phyloP scores from a whole-genome alignment of 2,888 invertebrate genomes.

The Chaetoderma sp. region DNA sequence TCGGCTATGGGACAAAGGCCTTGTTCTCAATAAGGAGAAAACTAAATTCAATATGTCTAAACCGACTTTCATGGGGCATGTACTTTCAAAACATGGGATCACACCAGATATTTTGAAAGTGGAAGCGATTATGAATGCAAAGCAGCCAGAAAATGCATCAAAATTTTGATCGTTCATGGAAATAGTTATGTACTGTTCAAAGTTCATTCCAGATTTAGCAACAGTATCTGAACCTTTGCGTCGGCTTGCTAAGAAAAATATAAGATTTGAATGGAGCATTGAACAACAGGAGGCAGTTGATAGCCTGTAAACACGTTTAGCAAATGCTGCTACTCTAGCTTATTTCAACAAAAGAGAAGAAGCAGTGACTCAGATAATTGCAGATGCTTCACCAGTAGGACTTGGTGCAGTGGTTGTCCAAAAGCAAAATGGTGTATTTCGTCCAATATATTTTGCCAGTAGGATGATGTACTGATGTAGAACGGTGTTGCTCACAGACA shows the following conservation, averaged over 20 bases:
- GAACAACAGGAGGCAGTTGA: neutral
- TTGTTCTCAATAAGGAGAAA: neutral
- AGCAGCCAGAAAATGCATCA: slow-evolving; percentile 1
- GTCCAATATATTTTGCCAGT: neutral
- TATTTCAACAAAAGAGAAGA: neutral
- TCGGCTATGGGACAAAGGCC: neutral
- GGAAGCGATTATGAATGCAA: slow-evolving; percentile 7
- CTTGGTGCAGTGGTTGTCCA: neutral
- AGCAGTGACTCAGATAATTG: too few species aligned
- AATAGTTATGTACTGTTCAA: neutral
- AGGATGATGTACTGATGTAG: neutral
- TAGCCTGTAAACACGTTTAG: neutral
- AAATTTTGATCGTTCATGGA: slow-evolving; percentile 4
- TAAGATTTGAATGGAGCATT: neutral
- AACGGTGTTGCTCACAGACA: neutral
- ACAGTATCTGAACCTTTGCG: neutral
- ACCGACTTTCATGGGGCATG: slow-evolving; percentile 16
- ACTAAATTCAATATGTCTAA: neutral
- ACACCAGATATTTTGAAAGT: slow-evolving; percentile 4
- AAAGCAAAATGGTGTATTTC: neutral
- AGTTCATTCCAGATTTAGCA: neutral
- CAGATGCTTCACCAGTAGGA: slow-evolving; percentile 1
- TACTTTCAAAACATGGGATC: neutral
- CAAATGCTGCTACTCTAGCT: neutral
- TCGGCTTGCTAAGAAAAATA: neutral